Percentiles rank a stretch among this genome's conserved stretches.
These are phyloP conservation scores for Phalloptychus januarius DNA, from an alignment of 2,797 vertebrate species.

Conservation along the genomic window DNA sequence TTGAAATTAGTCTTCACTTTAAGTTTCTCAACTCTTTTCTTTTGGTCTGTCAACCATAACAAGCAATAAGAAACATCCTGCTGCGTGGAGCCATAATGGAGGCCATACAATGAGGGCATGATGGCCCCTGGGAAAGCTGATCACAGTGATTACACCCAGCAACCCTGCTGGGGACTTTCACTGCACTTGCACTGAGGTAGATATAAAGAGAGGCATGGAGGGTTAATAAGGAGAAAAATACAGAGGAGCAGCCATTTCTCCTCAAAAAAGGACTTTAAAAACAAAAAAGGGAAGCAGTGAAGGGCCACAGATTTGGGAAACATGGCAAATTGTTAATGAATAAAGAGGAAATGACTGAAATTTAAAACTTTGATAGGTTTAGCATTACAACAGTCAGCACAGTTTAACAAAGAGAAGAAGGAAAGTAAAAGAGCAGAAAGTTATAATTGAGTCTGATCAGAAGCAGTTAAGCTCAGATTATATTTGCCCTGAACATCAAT, in stretches of 20 bases:
- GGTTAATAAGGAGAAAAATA: conserved; percentile 19
- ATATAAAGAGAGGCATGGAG: conserved; percentile 14
- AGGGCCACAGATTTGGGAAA: neutral
- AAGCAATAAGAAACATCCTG: conserved; percentile 37
- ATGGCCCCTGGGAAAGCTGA: conserved; percentile 40
- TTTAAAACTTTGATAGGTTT: conserved; percentile 8
- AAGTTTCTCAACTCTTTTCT: conserved; percentile 11
- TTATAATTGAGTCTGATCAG: conserved; percentile 16
- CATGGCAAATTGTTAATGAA: neutral
- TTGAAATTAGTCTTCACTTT: conserved; percentile 3
- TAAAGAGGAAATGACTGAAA: neutral
- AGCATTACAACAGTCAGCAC: neutral
- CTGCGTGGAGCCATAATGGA: conserved; percentile 37
- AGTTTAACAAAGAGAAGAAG: conserved; percentile 1
- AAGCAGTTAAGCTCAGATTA: conserved; percentile 13
- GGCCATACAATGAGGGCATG: conserved; percentile 24
- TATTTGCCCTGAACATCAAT: conserved; percentile 19
- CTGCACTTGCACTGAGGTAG: conserved; percentile 1
- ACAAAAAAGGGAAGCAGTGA: conserved; percentile 15
- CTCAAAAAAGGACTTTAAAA: conserved; percentile 29
- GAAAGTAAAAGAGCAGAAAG: conserved; percentile 4
- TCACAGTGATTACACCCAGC: conserved; percentile 52
- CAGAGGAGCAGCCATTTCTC: conserved; percentile 27
- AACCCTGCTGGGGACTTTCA: conserved; percentile 42
- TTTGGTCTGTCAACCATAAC: conserved; percentile 15